Conservation (phyloP, 2,888 invertebrate species). For the Gastrophysa polygoni region DNA sequence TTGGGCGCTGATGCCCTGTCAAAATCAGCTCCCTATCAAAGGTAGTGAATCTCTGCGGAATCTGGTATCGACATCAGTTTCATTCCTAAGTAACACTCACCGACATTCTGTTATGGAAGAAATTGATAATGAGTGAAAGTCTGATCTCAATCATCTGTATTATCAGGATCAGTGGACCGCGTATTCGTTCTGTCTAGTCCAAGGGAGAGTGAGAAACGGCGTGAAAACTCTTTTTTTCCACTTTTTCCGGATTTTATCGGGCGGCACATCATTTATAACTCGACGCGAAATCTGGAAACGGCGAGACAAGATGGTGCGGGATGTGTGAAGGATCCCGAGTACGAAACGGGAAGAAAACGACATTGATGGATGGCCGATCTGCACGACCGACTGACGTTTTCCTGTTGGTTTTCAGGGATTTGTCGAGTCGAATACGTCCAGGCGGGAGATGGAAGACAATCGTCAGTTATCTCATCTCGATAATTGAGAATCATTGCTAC, state of each 20-base stretch:
- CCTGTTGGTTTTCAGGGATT: neutral
- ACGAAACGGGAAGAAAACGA: constrained; percentile 20
- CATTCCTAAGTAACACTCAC: no score
- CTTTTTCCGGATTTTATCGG: constrained; percentile 49
- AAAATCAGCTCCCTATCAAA: no score
- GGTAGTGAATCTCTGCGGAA: no score
- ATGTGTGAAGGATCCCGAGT: neutral
- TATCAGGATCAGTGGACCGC: neutral
- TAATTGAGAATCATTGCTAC: no score
- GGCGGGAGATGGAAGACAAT: neutral
- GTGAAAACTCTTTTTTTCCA: neutral
- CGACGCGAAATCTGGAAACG: constrained; percentile 40
- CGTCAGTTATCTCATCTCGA: no score
- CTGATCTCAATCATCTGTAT: no score
- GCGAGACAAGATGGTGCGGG: constrained; percentile 26
- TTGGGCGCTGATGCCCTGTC: neutral
- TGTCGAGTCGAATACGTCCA: neutral
- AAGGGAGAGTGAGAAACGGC: neutral
- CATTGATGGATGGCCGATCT: constrained; percentile 30
- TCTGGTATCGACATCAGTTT: no score
- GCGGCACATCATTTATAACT: constrained; percentile 55
- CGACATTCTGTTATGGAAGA: no score
- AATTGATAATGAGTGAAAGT: no score
- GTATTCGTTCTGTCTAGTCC: neutral
- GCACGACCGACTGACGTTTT: constrained; percentile 6